Conservation (phyloP, 2,888 invertebrate genomes). For the Drosophila eohydei region DNA sequence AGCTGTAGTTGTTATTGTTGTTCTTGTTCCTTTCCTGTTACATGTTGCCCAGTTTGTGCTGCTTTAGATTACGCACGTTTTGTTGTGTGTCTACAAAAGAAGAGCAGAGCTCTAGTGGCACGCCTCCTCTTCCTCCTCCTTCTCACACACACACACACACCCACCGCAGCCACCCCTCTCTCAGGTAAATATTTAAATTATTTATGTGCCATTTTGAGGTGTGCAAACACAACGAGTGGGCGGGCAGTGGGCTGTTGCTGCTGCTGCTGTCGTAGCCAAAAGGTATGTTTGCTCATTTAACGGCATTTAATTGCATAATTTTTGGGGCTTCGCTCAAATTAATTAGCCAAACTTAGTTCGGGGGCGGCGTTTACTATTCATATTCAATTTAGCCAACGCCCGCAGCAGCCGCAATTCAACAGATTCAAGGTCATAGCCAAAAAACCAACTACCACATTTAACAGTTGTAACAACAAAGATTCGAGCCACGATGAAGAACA, state of each 20-base stretch:
- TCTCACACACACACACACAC: background rate
- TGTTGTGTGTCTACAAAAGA: constrained; percentile 28
- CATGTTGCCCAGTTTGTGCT: constrained; percentile 32
- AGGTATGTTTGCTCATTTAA: constrained; percentile 70
- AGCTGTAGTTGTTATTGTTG: background rate
- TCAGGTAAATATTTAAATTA: constrained; percentile 75
- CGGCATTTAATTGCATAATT: constrained; percentile 77
- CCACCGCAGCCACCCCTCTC: constrained; percentile 14
- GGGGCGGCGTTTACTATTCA: constrained; percentile 5
- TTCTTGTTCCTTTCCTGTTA: background rate
- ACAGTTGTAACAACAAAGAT: constrained; percentile 38
- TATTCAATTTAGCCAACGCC: constrained; percentile 16
- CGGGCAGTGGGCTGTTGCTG: background rate
- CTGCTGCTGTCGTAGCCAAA: constrained; percentile 20
- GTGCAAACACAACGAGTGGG: constrained; percentile 57
- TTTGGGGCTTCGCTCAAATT: constrained; percentile 48
- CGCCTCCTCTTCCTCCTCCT: background rate
- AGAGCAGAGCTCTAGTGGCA: constrained; percentile 13
- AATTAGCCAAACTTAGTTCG: constrained; percentile 41
- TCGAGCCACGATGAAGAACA: constrained; percentile 1
- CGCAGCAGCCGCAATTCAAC: background rate
- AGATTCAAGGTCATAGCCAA: constrained; percentile 34
- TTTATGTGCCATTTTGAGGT: constrained; percentile 76
- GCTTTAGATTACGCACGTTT: constrained; percentile 62
- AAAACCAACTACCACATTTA: constrained; percentile 22